These are phyloP conservation scores for Chitala chitala DNA, from an alignment of 2,113 vertebrate species.

Conservation along the genomic window DNA sequence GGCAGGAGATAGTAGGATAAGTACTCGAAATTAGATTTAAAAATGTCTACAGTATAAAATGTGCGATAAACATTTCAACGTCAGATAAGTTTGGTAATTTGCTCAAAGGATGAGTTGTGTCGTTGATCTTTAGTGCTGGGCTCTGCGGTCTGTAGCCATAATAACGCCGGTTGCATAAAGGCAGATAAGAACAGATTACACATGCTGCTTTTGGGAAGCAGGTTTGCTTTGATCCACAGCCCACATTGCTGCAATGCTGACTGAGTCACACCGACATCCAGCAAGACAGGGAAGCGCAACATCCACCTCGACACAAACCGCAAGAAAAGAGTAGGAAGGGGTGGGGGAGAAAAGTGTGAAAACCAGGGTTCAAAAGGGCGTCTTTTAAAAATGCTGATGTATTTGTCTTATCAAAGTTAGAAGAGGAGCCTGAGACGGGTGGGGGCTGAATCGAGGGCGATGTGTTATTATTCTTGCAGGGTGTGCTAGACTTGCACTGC, in stretches of 20 bases:
- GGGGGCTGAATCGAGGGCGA: slow-evolving; percentile 18
- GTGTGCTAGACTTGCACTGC: slow-evolving; percentile 36
- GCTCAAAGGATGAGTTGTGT: too few species aligned
- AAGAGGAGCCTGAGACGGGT: slow-evolving; percentile 4
- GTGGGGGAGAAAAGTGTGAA: not conserved
- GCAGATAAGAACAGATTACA: not conserved
- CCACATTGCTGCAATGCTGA: not conserved
- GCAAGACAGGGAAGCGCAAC: too few species aligned
- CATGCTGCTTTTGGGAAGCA: not conserved
- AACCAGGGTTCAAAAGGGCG: not conserved
- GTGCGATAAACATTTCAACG: too few species aligned
- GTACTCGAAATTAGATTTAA: too few species aligned
- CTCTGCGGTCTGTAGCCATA: too few species aligned
- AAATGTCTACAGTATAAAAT: too few species aligned
- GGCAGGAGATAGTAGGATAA: too few species aligned
- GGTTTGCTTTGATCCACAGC: not conserved
- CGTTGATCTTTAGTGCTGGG: not conserved
- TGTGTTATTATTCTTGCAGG: slow-evolving; percentile 34
- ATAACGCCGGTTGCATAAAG: not conserved
- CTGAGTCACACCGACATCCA: not conserved
- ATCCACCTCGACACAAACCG: not conserved
- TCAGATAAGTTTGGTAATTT: too few species aligned
- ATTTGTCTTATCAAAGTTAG: slow-evolving; percentile 24
- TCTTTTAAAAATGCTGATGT: slow-evolving; percentile 10
- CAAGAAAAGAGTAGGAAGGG: not conserved